These are phyloP conservation scores for Pelmatolapia mariae DNA, from an alignment of 2,113 vertebrate species.

Conservation along the genomic window DNA sequence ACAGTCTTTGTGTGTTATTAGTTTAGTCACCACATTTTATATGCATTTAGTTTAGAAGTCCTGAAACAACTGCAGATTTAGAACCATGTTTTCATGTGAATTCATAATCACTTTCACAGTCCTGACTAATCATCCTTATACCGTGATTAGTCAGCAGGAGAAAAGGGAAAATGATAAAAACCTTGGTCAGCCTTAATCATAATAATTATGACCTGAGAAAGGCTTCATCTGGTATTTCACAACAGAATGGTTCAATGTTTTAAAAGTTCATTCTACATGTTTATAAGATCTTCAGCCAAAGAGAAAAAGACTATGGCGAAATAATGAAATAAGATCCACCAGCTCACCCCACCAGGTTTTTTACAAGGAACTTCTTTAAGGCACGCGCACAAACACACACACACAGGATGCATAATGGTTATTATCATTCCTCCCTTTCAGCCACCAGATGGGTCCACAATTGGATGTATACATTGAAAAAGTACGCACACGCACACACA, in stretches of 20 bases:
- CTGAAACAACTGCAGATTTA: not conserved
- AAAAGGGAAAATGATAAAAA: not conserved
- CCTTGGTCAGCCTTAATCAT: not conserved
- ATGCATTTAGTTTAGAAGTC: not conserved
- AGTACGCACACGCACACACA: not conserved
- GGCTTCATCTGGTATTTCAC: not conserved
- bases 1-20: not conserved
- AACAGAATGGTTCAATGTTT: not conserved
- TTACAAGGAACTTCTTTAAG: not conserved
- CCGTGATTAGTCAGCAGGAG: not conserved
- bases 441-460: not conserved
- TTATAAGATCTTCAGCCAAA: not conserved
- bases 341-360: not conserved
- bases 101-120: not conserved
- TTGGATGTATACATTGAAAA: not conserved
- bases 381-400: not conserved
- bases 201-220: not conserved
- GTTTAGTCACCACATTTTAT: not conserved
- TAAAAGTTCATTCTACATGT: not conserved
- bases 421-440: slow-evolving; percentile 51
- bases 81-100: not conserved
- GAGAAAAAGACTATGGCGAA: not conserved
- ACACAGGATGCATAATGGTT: not conserved
- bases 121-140: not conserved
- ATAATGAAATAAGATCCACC: not conserved